Evolutionary conservation across 2,888 invertebrate species (phyloP), one percentile per base, ranked within the genome.

Genomic region (Tubulanus polymorphus): DNA sequence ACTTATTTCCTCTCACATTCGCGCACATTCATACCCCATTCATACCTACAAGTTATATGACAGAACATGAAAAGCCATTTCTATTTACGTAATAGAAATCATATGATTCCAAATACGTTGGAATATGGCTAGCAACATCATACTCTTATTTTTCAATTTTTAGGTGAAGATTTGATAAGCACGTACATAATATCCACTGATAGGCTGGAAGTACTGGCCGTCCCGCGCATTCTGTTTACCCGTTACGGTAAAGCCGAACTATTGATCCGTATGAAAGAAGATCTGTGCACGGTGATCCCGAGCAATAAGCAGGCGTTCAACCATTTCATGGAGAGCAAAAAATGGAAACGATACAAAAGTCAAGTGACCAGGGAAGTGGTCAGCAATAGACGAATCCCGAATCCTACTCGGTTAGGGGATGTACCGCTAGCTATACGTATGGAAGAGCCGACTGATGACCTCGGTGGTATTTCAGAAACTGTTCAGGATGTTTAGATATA

Each of bases 121-220:
- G n/a, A n/a, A n/a, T n/a, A n/a, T n/a, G n/a, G n/a, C n/a, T n/a
- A n/a, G n/a, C n/a, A n/a, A n/a, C n/a, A n/a, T n/a, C n/a, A n/a
- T n/a, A n/a, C n/a, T n/a, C n/a, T n/a, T n/a, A n/a, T n/a, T n/a
- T n/a, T n/a, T n/a, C n/a, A n/a, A n/a, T n/a, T n/a, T n/a, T n/a
- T 49, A 69, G 70, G 71, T 23, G 71, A 70, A 47, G 57, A 62
- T 55, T 51, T 70, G 10, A 59, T 48, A n/a, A 62, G 67, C 37
- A 64, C 63, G 0, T 67, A 59, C 56, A 59, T 70, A 12, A 49
- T 70, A n/a, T 53, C 68, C 1, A 56, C 60, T n/a, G 65, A 63
- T 3, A 66, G 64, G 48, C 62, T 63, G 3, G 64, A 65, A 54
- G 60, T 63, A 50, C 29, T 69, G 10, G 6, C 61, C 6, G 54